Percentiles rank a stretch among this genome's conserved stretches.
phyloP scores from a whole-genome alignment of 2,888 invertebrate species.

The Aplocera efformata region DNA sequence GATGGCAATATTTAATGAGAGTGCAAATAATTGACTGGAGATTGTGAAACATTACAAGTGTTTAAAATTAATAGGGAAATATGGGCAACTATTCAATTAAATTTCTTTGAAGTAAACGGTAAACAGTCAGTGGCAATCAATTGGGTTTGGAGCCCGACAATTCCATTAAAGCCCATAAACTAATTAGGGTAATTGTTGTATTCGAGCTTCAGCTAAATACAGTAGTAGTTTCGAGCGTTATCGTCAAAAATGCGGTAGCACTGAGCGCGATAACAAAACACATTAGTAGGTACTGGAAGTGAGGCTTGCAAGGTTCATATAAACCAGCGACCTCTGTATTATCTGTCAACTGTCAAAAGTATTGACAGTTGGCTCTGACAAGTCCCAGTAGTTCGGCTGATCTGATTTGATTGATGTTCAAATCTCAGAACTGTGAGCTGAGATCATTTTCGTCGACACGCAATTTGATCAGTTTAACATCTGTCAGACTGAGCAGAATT shows the following conservation, averaged over 20 bases:
- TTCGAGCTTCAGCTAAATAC: constrained; percentile 11
- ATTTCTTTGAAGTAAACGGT: no score
- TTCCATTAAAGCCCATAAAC: constrained; percentile 16
- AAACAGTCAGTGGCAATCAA: constrained; percentile 12
- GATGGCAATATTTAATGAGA: constrained; percentile 31
- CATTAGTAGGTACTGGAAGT: no score
- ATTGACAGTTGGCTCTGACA: constrained; percentile 10
- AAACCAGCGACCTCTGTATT: no score
- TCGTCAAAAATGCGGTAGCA: constrained; percentile 22
- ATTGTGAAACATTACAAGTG: constrained; percentile 1
- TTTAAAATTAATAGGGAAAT: no score
- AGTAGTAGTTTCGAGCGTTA: constrained; percentile 20
- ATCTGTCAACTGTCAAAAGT: constrained; percentile 9
- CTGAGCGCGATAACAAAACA: constrained; percentile 19
- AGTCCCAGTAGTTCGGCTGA: constrained; percentile 27
- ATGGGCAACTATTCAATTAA: no score
- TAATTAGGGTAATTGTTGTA: constrained; percentile 27
- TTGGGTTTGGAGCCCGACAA: constrained; percentile 6
- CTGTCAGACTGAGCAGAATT: constrained; percentile 31
- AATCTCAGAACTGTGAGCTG: constrained; percentile 28
- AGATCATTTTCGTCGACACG: constrained; percentile 32
- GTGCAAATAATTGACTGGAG: constrained; percentile 12
- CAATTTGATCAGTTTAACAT: constrained; percentile 31
- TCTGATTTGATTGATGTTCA: constrained; percentile 39
- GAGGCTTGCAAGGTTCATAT: no score